Evolutionary conservation across 1,140 invertebrate genomes (phyloP).

Genomic region (Saccostrea cuccullata): DNA sequence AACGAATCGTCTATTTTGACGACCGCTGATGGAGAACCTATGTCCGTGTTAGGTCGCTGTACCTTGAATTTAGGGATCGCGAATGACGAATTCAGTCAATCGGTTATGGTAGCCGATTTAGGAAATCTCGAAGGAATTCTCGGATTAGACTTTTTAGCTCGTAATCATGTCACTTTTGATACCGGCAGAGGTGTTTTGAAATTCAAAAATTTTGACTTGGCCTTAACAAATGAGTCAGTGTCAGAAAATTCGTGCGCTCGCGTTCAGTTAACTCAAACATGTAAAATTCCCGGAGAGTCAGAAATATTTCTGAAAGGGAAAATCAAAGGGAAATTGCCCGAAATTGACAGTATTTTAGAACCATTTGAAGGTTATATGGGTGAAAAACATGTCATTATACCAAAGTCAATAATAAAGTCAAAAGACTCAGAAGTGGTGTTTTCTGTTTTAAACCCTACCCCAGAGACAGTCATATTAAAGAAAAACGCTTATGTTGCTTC

Average conservation of each 20-base stretch:
- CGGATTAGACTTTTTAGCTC: no score
- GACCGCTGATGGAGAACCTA: no score
- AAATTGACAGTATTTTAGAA: conserved; percentile 39
- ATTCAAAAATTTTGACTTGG: no score
- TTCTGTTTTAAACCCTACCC: conserved; percentile 44
- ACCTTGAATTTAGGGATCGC: no score
- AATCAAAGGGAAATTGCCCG: conserved; percentile 18
- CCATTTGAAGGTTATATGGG: conserved; percentile 4
- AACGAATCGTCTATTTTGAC: no score
- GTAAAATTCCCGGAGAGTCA: conserved; percentile 45
- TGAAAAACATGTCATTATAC: conserved; percentile 39
- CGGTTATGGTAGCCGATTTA: no score
- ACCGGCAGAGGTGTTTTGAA: no score
- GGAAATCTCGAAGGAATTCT: no score
- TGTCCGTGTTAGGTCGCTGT: no score
- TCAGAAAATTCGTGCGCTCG: not conserved
- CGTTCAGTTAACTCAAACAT: conserved; percentile 37
- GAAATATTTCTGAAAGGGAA: conserved; percentile 44
- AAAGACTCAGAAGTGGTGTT: conserved; percentile 33
- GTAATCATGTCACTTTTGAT: no score
- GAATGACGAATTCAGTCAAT: no score
- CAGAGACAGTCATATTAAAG: conserved; percentile 26
- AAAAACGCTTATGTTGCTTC: conserved; percentile 28
- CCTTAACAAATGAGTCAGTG: not conserved
- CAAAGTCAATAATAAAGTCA: conserved; percentile 33